Percentiles rank a stretch among this genome's conserved stretches.
Conservation (phyloP, 2,888 invertebrate genomes). For the Hesperia comma region DNA sequence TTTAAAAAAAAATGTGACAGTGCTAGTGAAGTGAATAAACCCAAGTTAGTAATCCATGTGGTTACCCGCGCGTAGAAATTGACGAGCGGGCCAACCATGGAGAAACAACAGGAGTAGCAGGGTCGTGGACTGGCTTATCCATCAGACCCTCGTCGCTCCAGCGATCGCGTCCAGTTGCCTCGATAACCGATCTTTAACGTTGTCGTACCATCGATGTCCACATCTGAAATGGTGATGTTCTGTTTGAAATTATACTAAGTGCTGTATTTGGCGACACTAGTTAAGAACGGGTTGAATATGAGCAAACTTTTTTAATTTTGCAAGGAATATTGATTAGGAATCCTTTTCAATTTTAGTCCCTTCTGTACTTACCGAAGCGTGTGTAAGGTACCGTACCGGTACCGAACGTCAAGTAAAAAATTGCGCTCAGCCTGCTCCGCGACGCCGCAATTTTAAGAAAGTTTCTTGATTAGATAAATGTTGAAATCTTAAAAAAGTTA, state of each 20-base stretch:
- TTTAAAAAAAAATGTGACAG: neutral
- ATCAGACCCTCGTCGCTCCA: neutral
- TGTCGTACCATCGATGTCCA: neutral
- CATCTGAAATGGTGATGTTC: neutral
- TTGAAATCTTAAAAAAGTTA: too few species aligned
- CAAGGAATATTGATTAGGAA: too few species aligned
- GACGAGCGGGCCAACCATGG: conserved; percentile 60
- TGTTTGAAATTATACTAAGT: neutral
- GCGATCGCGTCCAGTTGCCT: conserved; percentile 11
- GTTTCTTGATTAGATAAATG: too few species aligned
- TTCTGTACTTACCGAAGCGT: too few species aligned
- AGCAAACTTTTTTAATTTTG: too few species aligned
- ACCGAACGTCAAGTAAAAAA: too few species aligned
- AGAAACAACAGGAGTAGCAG: conserved; percentile 55
- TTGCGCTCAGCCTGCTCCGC: too few species aligned
- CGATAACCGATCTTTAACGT: conserved; percentile 13
- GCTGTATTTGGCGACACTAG: too few species aligned
- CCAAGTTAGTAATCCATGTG: neutral
- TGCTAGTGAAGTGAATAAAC: neutral
- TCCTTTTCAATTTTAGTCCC: too few species aligned
- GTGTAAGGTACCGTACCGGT: too few species aligned
- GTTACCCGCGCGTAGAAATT: conserved; percentile 57
- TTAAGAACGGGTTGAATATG: too few species aligned
- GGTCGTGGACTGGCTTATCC: conserved; percentile 7
- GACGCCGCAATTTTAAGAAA: too few species aligned